Evolutionary conservation across 2,113 vertebrate genomes (phyloP).

Genomic region (Ictidomys tridecemlineatus): DNA sequence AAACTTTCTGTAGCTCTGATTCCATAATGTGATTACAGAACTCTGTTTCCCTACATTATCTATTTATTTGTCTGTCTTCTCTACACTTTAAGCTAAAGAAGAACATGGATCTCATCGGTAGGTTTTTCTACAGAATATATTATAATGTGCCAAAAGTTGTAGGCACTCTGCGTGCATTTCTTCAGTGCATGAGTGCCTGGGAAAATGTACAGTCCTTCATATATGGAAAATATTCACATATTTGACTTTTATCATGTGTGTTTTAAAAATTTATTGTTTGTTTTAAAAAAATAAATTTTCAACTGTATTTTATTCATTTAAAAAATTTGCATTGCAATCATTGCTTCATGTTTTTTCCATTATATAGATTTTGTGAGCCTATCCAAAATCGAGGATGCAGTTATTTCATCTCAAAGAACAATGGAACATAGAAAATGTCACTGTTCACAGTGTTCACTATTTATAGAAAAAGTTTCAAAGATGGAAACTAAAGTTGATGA

Average conservation of each 20-base stretch:
- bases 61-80: neutral
- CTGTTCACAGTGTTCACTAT: slow-evolving; percentile 76
- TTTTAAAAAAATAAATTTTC: too few species aligned
- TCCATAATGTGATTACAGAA: neutral
- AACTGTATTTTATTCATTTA: too few species aligned
- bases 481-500: too few species aligned
- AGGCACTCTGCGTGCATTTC: neutral
- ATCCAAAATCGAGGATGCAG: slow-evolving; percentile 92
- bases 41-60: neutral
- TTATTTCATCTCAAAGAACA: slow-evolving; percentile 91
- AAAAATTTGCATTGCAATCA: too few species aligned
- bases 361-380: slow-evolving; percentile 89
- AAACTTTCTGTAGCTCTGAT: neutral
- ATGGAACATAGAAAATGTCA: slow-evolving; percentile 89
- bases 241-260: neutral
- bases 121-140: neutral
- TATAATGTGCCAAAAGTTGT: neutral
- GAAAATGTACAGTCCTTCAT: neutral
- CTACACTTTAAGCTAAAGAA: neutral
- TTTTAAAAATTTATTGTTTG: too few species aligned
- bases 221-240: neutral
- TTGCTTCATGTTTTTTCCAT: slow-evolving; percentile 17
- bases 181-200: neutral
- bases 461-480: slow-evolving; percentile 87
- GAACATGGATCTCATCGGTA: neutral